Evolutionary conservation across 2,113 vertebrate genomes (phyloP).

Genomic region (Antigone vipio): DNA sequence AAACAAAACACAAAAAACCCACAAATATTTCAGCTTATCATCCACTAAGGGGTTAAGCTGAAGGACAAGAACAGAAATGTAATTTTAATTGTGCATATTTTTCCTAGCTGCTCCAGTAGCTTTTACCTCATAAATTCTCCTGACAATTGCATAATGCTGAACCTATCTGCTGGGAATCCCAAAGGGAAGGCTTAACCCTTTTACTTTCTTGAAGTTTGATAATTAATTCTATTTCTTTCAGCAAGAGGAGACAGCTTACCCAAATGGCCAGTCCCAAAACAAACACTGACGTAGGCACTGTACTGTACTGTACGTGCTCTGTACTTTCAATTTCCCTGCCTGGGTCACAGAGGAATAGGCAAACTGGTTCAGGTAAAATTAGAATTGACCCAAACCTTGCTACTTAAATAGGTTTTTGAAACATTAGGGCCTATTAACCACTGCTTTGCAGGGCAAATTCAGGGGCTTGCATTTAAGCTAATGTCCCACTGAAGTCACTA

Average conservation of each 20-base stretch:
- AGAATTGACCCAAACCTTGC: constrained; percentile 34
- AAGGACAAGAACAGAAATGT: constrained; percentile 7
- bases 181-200: constrained; percentile 51
- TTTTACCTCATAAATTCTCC: constrained; percentile 33
- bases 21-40: neutral
- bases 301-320: neutral
- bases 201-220: constrained; percentile 20
- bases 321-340: constrained; percentile 7
- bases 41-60: constrained; percentile 33
- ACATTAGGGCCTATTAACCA: neutral
- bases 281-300: constrained; percentile 1
- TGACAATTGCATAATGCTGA: constrained; percentile 23
- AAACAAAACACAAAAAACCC: neutral
- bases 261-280: neutral
- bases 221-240: constrained; percentile 45
- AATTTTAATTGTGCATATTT: constrained; percentile 39
- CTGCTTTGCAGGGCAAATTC: neutral
- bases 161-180: neutral
- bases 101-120: neutral
- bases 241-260: neutral
- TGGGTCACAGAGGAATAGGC: constrained; percentile 28
- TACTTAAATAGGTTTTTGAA: neutral
- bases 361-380: constrained; percentile 45
- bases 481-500: neutral
- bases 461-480: neutral